Evolutionary conservation across 2,888 invertebrate species (phyloP), one percentile per base, ranked within the genome.

Genomic region (Coremacera marginata): DNA sequence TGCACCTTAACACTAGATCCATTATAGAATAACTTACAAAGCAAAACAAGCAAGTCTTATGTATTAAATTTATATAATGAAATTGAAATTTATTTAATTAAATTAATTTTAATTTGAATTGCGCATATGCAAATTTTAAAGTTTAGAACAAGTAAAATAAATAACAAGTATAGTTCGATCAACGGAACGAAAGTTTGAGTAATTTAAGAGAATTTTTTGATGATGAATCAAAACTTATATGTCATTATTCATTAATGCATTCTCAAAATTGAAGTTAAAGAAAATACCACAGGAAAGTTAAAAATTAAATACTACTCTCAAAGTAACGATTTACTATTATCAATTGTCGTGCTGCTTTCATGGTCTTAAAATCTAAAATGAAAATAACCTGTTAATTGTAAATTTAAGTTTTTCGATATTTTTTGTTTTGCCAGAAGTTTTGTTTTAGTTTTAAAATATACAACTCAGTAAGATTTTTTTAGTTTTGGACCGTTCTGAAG

Each of bases 21-120:
- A 74, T 37, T 74, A 62, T 65, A 74, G 55, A 9, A 55, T 74
- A 65, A 55, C 62, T 65, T 52, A 74, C 37, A 55, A 74, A 65
- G 63, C 19, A 68, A 11, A 73, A 11, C 44, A 44, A 44, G 44
- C 44, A 44, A 31, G 49, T 62, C 67, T 55, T 73, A 16, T 37
- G 34, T 74, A 55, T 65, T 74, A 44, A 67, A 74, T 34, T 67
- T 74, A 37, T 37, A 55, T 25, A 52, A 74, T 74, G 44, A 67
- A 74, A 73, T 51, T 65, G 7, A 74, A 34, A 55, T 55, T 67
- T 37, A 65, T 74, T 31, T 74, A 74, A 74, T 51, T 67, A 9
- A 44, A 60, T 4, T 16, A 67, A 34, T 67, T 67, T 67, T 34
- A 55, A 67, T 55, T 65, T 74, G 14, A 67, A 67, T 63, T 22